These are phyloP conservation scores for Campylorhamphus procurvoides DNA, from an alignment of 2,113 vertebrate species.

Conservation along the genomic window DNA sequence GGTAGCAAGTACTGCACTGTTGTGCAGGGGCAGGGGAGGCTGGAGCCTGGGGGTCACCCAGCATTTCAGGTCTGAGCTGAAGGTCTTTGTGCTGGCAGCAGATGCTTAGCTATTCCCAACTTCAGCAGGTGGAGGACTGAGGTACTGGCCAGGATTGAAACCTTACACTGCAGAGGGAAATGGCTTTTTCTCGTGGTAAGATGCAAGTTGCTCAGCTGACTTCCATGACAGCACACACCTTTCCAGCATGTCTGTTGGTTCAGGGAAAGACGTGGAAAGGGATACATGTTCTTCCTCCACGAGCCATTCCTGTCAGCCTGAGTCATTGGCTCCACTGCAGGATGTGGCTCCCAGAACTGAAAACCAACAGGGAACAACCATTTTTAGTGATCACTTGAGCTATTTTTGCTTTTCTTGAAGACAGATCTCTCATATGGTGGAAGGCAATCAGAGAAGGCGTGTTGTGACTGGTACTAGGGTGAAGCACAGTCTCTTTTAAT, in stretches of 20 bases:
- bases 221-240: accelerated
- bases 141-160: background rate
- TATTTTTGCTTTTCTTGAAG: background rate
- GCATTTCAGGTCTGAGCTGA: background rate
- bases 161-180: background rate
- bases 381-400: background rate
- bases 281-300: background rate
- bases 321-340: background rate
- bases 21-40: background rate
- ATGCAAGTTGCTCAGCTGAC: background rate
- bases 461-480: background rate
- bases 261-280: background rate
- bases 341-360: background rate
- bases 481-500: background rate
- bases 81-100: background rate
- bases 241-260: background rate
- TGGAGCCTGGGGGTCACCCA: background rate
- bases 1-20: background rate
- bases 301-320: background rate
- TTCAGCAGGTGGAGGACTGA: background rate
- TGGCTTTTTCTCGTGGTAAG: background rate
- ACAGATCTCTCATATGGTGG: background rate
- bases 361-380: background rate
- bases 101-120: background rate
- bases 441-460: background rate